These are phyloP conservation scores for Andrena flavipes DNA, from an alignment of 2,888 invertebrate genomes.

Conservation along the genomic window DNA sequence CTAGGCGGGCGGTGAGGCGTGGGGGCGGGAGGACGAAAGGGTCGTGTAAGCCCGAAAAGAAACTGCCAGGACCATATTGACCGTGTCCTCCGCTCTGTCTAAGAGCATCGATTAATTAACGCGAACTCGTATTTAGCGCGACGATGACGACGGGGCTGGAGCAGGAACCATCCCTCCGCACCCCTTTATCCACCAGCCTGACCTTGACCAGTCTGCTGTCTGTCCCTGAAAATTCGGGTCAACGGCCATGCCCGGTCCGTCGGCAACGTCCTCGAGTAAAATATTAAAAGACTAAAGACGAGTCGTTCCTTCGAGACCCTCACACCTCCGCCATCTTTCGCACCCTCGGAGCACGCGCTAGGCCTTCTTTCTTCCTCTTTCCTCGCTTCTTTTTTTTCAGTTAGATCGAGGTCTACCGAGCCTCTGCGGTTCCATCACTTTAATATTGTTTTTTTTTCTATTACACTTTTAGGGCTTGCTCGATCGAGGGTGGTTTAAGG, in stretches of 20 bases:
- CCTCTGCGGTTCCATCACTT: not conserved
- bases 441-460: not conserved
- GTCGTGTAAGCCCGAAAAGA: conserved; percentile 68
- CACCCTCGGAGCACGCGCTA: not conserved
- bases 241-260: conserved; percentile 52
- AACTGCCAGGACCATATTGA: conserved; percentile 74
- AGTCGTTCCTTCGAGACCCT: conserved; percentile 63
- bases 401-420: conserved; percentile 12
- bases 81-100: conserved; percentile 73
- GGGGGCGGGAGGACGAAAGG: conserved; percentile 39
- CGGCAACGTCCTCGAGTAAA: conserved; percentile 66
- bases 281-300: conserved; percentile 70
- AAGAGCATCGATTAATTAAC: conserved; percentile 73
- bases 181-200: not conserved
- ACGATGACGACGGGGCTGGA: conserved; percentile 62
- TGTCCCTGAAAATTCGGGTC: conserved; percentile 50
- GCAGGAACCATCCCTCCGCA: not conserved
- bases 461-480: not conserved
- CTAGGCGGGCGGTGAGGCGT: not conserved
- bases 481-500: not conserved
- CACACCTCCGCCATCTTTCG: not conserved
- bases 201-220: conserved; percentile 55
- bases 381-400: not conserved
- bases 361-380: conserved; percentile 2
- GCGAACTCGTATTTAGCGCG: conserved; percentile 65